Conservation (phyloP, 2,888 invertebrate species). For the Sturmia bella region DNA sequence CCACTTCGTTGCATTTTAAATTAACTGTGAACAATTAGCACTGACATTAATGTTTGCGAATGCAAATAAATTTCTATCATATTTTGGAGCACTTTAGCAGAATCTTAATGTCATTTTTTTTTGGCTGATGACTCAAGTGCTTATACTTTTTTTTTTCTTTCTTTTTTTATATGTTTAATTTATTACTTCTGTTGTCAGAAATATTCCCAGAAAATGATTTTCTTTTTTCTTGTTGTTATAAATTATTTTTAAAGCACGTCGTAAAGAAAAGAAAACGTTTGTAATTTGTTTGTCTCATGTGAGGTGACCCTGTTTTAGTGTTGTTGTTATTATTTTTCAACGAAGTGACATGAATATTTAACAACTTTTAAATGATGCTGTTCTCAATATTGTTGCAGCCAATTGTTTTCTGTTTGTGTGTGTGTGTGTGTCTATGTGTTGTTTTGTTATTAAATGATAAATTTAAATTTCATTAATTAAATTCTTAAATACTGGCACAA, state of each 20-base stretch:
- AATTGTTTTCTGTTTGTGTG: background rate
- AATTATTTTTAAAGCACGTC: conserved; percentile 17
- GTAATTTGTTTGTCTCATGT: conserved; percentile 19
- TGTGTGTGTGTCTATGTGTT: conserved; percentile 10
- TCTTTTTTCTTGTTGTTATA: conserved; percentile 24
- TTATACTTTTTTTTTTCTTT: conserved; percentile 7
- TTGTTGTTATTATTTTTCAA: background rate
- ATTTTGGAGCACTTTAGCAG: background rate
- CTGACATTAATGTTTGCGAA: conserved; percentile 2
- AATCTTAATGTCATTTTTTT: too few species aligned
- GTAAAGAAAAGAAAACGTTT: conserved; percentile 22
- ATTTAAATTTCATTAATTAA: conserved; percentile 52
- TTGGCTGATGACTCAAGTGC: conserved; percentile 20
- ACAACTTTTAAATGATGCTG: conserved; percentile 5
- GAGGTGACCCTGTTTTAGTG: conserved; percentile 51
- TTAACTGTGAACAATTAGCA: conserved; percentile 16
- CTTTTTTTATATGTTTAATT: background rate
- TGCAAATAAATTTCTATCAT: conserved; percentile 6
- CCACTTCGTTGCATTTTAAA: background rate
- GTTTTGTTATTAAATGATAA: conserved; percentile 51
- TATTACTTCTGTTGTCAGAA: conserved; percentile 25
- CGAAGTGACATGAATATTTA: conserved; percentile 18
- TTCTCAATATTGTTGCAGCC: conserved; percentile 26
- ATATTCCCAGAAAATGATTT: background rate
- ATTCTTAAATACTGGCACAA: conserved; percentile 15